A percentile compares a stretch with the other conserved stretches of the same genome.
phyloP scores from a whole-genome alignment of 2,113 vertebrate genomes.

The Spizaetus ornatus region DNA sequence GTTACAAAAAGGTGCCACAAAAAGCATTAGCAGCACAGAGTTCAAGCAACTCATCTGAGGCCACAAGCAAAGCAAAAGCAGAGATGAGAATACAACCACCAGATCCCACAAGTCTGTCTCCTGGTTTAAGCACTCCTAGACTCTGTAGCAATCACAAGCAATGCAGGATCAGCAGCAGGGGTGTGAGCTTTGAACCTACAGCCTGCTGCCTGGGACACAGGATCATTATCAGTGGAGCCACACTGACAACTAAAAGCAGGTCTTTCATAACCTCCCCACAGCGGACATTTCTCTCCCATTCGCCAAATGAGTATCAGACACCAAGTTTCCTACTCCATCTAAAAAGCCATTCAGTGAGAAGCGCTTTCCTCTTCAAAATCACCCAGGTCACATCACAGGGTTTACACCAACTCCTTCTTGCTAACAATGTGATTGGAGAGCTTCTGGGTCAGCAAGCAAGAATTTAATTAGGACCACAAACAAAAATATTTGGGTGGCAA shows the following conservation, averaged over 20 bases:
- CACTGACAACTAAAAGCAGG: not conserved
- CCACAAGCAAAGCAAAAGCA: not conserved
- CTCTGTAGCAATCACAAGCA: not conserved
- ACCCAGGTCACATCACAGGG: not conserved
- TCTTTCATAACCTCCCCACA: not conserved
- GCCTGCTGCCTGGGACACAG: not conserved
- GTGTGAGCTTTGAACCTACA: slow-evolving; percentile 54
- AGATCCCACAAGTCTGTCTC: not conserved
- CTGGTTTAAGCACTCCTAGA: not conserved
- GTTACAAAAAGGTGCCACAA: not conserved
- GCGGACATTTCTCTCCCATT: not conserved
- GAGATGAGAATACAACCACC: not conserved
- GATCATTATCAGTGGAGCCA: not conserved
- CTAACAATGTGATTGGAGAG: not conserved
- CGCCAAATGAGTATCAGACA: not conserved
- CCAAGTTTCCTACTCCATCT: not conserved
- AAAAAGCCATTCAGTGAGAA: not conserved
- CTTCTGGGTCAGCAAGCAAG: not conserved
- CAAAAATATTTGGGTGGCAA: not conserved
- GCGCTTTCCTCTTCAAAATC: not conserved
- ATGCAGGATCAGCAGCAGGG: not conserved
- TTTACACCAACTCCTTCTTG: not conserved
- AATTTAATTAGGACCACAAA: not conserved
- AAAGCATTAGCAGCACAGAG: not conserved
- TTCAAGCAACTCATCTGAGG: slow-evolving; percentile 27